Percentiles rank a stretch among this genome's conserved stretches.
Conservation (phyloP, 1,140 invertebrate species). For the Pteromalus puparum region DNA sequence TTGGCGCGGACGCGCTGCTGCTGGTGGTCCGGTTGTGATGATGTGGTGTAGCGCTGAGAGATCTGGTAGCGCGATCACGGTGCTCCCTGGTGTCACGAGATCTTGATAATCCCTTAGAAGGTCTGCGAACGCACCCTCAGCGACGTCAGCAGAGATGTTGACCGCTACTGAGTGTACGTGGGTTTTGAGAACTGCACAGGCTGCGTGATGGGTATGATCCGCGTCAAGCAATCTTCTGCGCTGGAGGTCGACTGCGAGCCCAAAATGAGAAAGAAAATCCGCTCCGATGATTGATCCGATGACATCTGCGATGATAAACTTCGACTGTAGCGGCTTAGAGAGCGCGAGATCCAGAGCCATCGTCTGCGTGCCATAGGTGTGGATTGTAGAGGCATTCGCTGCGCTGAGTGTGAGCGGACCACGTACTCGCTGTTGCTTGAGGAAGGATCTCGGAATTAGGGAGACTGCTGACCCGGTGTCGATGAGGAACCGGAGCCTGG, state of each 20-base stretch:
- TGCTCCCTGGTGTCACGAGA: no score
- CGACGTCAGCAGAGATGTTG: neutral
- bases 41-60: no score
- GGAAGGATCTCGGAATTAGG: no score
- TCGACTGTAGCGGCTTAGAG: slow-evolving; percentile 4
- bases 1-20: no score
- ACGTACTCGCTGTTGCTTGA: no score
- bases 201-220: neutral
- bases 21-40: no score
- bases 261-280: slow-evolving; percentile 45
- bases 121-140: neutral
- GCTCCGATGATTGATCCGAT: slow-evolving; percentile 38
- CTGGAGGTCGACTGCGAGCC: slow-evolving; percentile 35
- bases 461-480: no score
- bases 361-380: neutral
- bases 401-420: no score
- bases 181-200: neutral
- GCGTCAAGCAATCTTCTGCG: slow-evolving; percentile 31
- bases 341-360: neutral
- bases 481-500: no score
- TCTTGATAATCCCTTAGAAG: no score
- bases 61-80: no score
- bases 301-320: slow-evolving; percentile 45
- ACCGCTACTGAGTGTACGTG: neutral
- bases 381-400: no score